These are phyloP conservation scores for Clarias pachynema DNA, from an alignment of 2,797 vertebrate species.

Conservation along the genomic window DNA sequence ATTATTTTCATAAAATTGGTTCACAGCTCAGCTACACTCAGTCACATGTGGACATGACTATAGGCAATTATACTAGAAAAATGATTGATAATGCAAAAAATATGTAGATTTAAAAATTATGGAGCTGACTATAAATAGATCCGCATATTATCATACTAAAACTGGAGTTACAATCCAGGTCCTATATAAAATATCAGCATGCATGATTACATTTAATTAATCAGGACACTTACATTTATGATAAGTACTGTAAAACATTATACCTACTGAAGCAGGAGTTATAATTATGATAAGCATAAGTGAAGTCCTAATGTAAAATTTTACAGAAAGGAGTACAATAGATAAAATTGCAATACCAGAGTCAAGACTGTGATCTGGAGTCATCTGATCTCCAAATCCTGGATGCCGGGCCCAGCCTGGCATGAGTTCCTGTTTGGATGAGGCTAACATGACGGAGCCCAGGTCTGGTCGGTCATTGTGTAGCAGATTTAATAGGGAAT, in stretches of 20 bases:
- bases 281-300: background rate
- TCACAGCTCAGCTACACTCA: background rate
- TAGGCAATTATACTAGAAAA: background rate
- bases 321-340: background rate
- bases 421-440: constrained; percentile 74
- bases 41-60: background rate
- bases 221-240: background rate
- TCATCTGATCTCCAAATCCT: constrained; percentile 74
- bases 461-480: constrained; percentile 79
- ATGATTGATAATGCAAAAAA: background rate
- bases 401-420: constrained; percentile 71
- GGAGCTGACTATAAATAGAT: background rate
- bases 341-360: constrained; percentile 64
- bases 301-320: background rate
- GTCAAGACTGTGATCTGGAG: constrained; percentile 70
- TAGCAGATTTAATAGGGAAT: constrained; percentile 82
- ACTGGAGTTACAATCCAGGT: background rate
- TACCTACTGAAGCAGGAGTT: background rate
- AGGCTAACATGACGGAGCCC: constrained; percentile 68
- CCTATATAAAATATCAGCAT: background rate
- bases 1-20: background rate
- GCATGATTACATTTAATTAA: background rate
- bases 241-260: background rate
- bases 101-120: background rate
- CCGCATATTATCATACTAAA: background rate